Base-by-base conservation (phyloP, 2,113 vertebrate genomes). In the Oncorhynchus clarkii region DNA sequence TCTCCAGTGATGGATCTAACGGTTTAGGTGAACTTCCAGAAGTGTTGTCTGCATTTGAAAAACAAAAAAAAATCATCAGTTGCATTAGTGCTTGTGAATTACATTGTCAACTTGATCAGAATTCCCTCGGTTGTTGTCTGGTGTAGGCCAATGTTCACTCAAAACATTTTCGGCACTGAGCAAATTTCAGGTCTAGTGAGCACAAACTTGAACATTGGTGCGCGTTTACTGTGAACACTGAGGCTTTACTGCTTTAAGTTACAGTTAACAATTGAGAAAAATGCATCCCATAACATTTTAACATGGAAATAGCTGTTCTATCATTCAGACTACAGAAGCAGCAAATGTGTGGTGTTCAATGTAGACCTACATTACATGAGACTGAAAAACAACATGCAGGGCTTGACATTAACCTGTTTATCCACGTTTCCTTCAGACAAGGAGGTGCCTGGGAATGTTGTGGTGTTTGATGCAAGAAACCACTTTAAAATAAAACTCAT, bases 1-100 rank as follows among this genome's bases (percentile, higher is more conserved):
- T 2, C 39, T 89, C 87, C 22, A 29, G 8, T 24, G 72, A 74
- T 48, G 80, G n/a, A 16, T 70, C 26, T 78, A 86, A 70, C 5
- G 82, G 5, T 29, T 70, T 39, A 29, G 68, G 51, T 45, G 24
- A 13, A 31, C 14, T 14, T 27, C 27, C 66, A 67, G 66, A 60
- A 22, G 18, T 16, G 7, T 62, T 24, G 18, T 62, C 59, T 62
- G 16, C 6, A 62, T 62, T 62, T 62, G 2, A 62, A 62, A 9
- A 62, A 62, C 18, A 60, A 13, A 51, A 0, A 51, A 14, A 60
- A 18, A 60, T n/a, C 7, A 60, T 60, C 59, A 62, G 59, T 62
- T 22, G 20, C 54, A 57, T 20, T 20, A 20, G 6, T 20, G 54
- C 1, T 6, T 20, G n/a, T 22, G n/a, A n/a, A 62, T 22, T 62